Evolutionary conservation across 1,140 invertebrate genomes (phyloP).

Genomic region (Pemphigus obesinymphae): DNA sequence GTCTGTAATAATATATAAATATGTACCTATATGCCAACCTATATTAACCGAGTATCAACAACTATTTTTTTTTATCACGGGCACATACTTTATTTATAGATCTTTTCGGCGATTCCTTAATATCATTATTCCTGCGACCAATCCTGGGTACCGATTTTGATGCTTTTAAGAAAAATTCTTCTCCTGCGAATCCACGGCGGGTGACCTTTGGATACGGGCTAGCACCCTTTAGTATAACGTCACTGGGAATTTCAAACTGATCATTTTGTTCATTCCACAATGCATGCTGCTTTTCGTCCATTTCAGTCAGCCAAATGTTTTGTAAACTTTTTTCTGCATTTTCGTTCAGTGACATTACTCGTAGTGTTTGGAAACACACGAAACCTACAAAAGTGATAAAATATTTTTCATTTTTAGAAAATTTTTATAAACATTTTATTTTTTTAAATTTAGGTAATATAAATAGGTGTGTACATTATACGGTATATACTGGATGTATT

Average conservation of each 20-base stretch:
- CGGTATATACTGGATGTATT: too few species aligned
- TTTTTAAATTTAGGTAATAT: too few species aligned
- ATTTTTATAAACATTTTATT: too few species aligned
- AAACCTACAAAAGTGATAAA: background rate
- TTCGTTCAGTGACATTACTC: background rate
- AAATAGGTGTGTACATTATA: too few species aligned
- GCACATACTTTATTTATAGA: background rate
- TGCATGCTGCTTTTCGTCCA: background rate
- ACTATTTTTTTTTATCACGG: too few species aligned
- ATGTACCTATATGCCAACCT: too few species aligned
- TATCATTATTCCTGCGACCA: conserved; percentile 25
- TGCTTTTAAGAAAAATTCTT: conserved; percentile 40
- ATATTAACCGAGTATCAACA: too few species aligned
- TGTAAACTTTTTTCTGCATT: background rate
- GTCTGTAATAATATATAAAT: too few species aligned
- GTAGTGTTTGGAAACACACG: background rate
- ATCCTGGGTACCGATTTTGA: conserved; percentile 39
- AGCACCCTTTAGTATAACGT: background rate
- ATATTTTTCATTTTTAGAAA: too few species aligned
- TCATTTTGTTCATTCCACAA: background rate
- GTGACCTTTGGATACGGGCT: background rate
- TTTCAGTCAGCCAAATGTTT: conserved; percentile 3
- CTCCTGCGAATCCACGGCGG: conserved; percentile 32
- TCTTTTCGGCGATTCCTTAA: background rate
- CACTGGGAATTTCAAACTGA: background rate